phyloP scores from a whole-genome alignment of 2,888 invertebrate genomes.

The Volucella inflata region DNA sequence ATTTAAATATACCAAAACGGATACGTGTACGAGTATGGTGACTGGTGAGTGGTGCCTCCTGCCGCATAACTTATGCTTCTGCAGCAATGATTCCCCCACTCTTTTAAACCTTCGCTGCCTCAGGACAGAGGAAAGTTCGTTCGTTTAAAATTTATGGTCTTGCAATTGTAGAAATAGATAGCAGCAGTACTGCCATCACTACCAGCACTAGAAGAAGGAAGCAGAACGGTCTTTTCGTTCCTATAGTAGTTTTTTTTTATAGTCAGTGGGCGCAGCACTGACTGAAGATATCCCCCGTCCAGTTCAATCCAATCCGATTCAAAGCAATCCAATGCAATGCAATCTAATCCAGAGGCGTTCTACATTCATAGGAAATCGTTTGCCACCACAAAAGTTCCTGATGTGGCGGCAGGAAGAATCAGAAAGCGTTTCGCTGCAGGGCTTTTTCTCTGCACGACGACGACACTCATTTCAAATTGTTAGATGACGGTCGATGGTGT shows the following conservation, averaged over 20 bases:
- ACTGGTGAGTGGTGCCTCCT: slow-evolving; percentile 43
- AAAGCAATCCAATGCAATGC: slow-evolving; percentile 66
- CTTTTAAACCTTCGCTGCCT: not conserved
- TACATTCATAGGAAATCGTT: slow-evolving; percentile 74
- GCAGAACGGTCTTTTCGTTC: slow-evolving; percentile 37
- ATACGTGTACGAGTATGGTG: slow-evolving; percentile 48
- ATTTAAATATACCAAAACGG: slow-evolving; percentile 72
- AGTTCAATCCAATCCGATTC: slow-evolving; percentile 64
- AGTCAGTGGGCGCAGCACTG: slow-evolving; percentile 32
- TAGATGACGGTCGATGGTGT: slow-evolving; percentile 61
- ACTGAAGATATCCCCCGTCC: slow-evolving; percentile 43
- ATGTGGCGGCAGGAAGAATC: slow-evolving; percentile 60
- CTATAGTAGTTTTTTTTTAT: slow-evolving; percentile 52
- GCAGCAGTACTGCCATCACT: not conserved
- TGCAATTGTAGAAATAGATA: slow-evolving; percentile 70
- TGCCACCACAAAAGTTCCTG: slow-evolving; percentile 74
- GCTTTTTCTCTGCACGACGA: slow-evolving; percentile 70
- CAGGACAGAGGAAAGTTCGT: slow-evolving; percentile 60
- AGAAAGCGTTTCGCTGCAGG: slow-evolving; percentile 72
- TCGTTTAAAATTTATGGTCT: slow-evolving; percentile 72
- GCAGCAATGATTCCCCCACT: slow-evolving; percentile 13
- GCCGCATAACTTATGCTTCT: slow-evolving; percentile 50
- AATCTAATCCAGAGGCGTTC: slow-evolving; percentile 70
- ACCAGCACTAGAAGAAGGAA: slow-evolving; percentile 33
- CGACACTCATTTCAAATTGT: slow-evolving; percentile 69